These are phyloP conservation scores for Heliconius erato DNA, from an alignment of 2,888 invertebrate genomes.

Conservation along the genomic window DNA sequence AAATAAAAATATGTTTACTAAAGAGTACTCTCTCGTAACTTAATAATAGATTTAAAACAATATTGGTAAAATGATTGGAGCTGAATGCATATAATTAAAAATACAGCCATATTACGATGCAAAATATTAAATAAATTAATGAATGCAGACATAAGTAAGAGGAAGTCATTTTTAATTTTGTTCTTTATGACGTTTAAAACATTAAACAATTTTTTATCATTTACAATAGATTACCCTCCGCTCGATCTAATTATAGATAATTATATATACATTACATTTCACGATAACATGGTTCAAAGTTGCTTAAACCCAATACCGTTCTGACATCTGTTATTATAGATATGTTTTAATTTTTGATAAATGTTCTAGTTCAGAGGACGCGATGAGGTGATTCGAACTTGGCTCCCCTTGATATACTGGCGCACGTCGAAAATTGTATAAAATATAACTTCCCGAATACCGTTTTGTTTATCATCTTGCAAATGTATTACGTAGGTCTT, in stretches of 20 bases:
- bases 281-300: neutral
- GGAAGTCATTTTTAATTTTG: neutral
- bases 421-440: conserved; percentile 59
- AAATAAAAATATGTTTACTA: too few relatives aligned
- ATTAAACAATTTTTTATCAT: conserved; percentile 2
- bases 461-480: conserved; percentile 76
- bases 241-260: neutral
- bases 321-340: conserved; percentile 11
- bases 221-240: conserved; percentile 8
- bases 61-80: neutral
- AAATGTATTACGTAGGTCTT: conserved; percentile 74
- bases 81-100: neutral
- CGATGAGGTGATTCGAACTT: conserved; percentile 57
- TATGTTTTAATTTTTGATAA: conserved; percentile 65
- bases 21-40: too few relatives aligned
- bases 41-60: neutral
- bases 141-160: neutral
- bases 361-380: conserved; percentile 61
- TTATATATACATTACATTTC: neutral
- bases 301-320: neutral
- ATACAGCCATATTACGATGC: neutral
- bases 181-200: neutral
- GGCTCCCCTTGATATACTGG: conserved; percentile 58
- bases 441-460: conserved; percentile 73
- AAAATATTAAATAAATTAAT: neutral